phyloP scores from a whole-genome alignment of 2,888 invertebrate genomes.

The Drosophila birchii region DNA sequence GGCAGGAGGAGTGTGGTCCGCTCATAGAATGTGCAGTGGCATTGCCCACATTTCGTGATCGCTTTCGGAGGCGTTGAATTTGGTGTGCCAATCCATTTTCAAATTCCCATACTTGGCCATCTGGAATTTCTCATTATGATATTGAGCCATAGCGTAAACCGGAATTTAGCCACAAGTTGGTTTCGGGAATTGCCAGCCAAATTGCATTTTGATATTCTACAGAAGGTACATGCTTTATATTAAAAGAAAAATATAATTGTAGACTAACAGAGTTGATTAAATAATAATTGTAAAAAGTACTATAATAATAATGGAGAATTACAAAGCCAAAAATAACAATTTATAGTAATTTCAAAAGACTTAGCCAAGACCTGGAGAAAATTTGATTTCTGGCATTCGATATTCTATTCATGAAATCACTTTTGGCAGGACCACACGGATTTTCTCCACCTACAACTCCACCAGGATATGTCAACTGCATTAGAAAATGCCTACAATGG shows the following conservation, averaged over 20 bases:
- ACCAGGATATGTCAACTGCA: conserved; percentile 51
- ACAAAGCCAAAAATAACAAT: background rate
- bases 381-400: conserved; percentile 59
- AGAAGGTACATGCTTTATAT: background rate
- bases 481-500: conserved; percentile 59
- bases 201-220: background rate
- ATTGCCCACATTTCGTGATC: conserved; percentile 40
- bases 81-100: conserved; percentile 32
- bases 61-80: conserved; percentile 47
- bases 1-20: background rate
- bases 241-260: background rate
- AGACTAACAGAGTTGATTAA: no score
- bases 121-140: conserved; percentile 11
- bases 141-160: background rate
- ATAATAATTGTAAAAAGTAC: background rate
- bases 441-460: conserved; percentile 34
- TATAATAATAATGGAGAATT: background rate
- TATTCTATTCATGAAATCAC: conserved; percentile 18
- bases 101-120: background rate
- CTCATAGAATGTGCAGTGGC: conserved; percentile 4
- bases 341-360: background rate
- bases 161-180: background rate
- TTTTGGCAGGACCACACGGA: conserved; percentile 15
- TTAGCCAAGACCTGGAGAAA: conserved; percentile 36
- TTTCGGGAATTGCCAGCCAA: background rate